Base-by-base conservation (phyloP, 2,888 invertebrate genomes). In the Alloplasta piceator region DNA sequence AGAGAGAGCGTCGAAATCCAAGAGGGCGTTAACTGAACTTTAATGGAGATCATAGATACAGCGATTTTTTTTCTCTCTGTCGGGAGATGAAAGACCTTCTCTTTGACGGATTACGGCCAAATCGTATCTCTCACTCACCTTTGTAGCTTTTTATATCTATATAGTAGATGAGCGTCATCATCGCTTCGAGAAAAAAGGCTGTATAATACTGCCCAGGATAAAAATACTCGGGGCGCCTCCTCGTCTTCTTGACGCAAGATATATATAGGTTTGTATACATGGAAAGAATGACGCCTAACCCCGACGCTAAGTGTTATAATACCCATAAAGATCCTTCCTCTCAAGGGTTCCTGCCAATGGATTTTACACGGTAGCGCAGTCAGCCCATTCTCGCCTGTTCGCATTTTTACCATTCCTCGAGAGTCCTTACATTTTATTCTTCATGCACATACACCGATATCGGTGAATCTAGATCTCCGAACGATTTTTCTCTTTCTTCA, bases 31-130 rank as follows among this genome's bases (percentile, higher is more conserved):
- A 92, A 91, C 91, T 89, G 86, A 90, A 91, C 88, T 91, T 91
- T 92, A 92, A 92, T 92, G 92, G 92, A 92, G 91, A 92, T 91
- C 88, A 86, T 83, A 91, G 92, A 92, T 92, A 91, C 88, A 89
- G 87, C 82, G 84, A 85, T 85, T 79, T 26, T 26, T 26, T 26
- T 26, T 72, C 74, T 80, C 43, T 64, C 74, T 83, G 86, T 85
- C 88, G 87, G 86, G 88, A 86, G 89, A 81, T 88, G 86, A 91
- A 89, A 91, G 90, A 90, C n/a, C 89, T 87, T 89, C 91, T 90
- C 91, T 91, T 90, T 91, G 90, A 91, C 90, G 91, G 91, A 91
- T 91, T 91, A 91, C 89, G 88, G 86, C 89, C 83, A 89, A 91
- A 91, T 91, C 91, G 89, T 87, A 88, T 91, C 90, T 89, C 86